Base-by-base conservation (phyloP, 2,113 vertebrate species). In the Pomatostomus ruficeps region DNA sequence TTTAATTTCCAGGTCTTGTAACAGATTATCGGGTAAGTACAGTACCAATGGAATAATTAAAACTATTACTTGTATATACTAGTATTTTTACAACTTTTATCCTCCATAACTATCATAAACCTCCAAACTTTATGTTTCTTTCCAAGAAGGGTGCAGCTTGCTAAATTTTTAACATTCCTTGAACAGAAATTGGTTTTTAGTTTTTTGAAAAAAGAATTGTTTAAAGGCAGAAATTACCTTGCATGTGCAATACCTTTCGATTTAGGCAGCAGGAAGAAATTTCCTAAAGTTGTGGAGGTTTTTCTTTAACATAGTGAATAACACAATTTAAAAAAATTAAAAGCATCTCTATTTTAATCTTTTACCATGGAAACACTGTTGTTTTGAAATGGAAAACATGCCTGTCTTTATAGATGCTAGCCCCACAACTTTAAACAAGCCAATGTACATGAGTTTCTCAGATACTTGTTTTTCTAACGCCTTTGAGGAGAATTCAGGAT, bases 11-110 rank as follows among this genome's bases (percentile, higher is more conserved):
- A 99, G 99, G 99, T 15, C 94, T 99, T 70, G 97, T 99, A 94
- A 99, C 99, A 45, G 99, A 99, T 96, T 99, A 99, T 55, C 98
- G 99, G 98, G 99, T 99, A 98, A 99, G 98, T 98, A 88, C 36
- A 51, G 16, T 29, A 55, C n/a, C 13, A 25, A 4, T 43, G 29
- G 42, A 82, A 58, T 73, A 46, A 45, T 40, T 52, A 74, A 24
- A 52, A 26, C 8, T 40, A 51, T 40, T 62, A 21, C 18, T 75
- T 62, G 11, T 59, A 31, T 54, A 15, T 48, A 33, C 19, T 57
- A 14, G 5, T 28, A n/a, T 62, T 66, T 70, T 36, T n/a, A 67
- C 31, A 31, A 38, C 14, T 77, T 67, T 49, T 18, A 15, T 79
- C 68, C 89, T 63, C 14, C 33, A 21, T 57, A 87, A n/a, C 4